Conservation (phyloP, 1,140 invertebrate genomes). For the Neuroterus valhalla region DNA sequence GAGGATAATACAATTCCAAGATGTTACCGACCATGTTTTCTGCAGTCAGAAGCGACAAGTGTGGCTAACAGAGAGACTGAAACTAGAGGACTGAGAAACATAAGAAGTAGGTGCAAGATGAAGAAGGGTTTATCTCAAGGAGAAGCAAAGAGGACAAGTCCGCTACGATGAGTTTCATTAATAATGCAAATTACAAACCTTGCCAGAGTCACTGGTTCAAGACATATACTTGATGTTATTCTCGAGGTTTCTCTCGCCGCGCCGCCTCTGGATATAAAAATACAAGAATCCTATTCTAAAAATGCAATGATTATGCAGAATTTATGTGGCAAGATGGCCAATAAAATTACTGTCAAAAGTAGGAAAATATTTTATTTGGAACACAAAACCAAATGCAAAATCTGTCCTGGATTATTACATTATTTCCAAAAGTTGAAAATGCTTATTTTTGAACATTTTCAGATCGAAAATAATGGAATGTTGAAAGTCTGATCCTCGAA, state of each 20-base stretch:
- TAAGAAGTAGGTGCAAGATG: background rate
- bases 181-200: constrained; percentile 24
- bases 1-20: constrained; percentile 24
- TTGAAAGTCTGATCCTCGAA: no score
- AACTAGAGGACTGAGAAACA: constrained; percentile 14
- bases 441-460: no score
- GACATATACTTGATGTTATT: constrained; percentile 8
- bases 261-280: background rate
- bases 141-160: constrained; percentile 41
- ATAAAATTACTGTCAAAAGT: no score
- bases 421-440: no score
- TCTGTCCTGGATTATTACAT: no score
- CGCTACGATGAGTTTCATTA: constrained; percentile 43
- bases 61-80: constrained; percentile 16
- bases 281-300: background rate
- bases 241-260: no score
- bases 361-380: no score
- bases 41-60: constrained; percentile 22
- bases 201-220: constrained; percentile 17
- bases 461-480: no score
- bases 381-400: no score
- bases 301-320: no score
- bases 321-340: no score
- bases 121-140: constrained; percentile 19
- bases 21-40: background rate